These are phyloP conservation scores for Callinectes sapidus DNA, from an alignment of 2,888 invertebrate species.

Conservation along the genomic window DNA sequence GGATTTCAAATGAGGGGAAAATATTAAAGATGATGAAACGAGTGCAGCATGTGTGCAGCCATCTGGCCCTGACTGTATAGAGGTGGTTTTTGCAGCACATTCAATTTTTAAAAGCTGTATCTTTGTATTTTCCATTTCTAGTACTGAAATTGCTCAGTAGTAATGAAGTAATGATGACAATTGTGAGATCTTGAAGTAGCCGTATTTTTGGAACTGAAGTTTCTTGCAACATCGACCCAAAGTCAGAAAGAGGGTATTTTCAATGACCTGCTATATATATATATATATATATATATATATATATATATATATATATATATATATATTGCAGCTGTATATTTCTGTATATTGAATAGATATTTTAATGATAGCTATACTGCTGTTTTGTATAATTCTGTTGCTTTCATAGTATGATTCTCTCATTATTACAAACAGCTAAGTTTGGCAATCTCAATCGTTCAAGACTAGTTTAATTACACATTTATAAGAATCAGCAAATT, in stretches of 20 bases:
- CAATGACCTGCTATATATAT: no score
- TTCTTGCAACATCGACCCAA: background rate
- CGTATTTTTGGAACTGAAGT: background rate
- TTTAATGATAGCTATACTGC: background rate
- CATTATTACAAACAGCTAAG: background rate
- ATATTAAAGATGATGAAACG: no score
- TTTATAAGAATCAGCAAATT: background rate
- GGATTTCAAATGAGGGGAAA: no score
- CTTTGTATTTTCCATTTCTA: background rate
- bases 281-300: slow-evolving; percentile 53
- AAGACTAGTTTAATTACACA: background rate
- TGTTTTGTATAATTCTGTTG: background rate
- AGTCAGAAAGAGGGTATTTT: background rate
- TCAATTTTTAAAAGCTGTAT: background rate
- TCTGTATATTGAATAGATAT: background rate
- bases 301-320: slow-evolving; percentile 54
- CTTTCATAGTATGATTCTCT: background rate
- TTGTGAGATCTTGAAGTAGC: background rate
- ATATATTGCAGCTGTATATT: background rate
- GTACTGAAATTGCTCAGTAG: background rate
- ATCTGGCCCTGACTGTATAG: no score
- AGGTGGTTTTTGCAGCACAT: background rate
- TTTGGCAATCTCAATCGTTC: background rate
- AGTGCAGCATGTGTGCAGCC: no score
- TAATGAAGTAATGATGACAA: background rate